Base-by-base conservation (phyloP, 2,888 invertebrate species). In the Andrena minutula region DNA sequence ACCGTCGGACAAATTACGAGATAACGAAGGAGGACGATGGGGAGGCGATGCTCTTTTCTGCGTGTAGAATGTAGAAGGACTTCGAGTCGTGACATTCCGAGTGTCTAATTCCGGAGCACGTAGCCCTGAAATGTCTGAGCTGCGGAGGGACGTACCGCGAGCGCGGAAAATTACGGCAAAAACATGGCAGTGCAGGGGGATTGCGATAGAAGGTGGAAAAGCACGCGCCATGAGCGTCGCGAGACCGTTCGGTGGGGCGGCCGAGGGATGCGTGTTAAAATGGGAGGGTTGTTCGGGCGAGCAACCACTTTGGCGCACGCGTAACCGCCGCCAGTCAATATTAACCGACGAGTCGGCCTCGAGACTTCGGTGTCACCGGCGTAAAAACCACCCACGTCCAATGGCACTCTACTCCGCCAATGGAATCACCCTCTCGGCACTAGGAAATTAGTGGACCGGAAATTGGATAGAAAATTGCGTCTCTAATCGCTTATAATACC, bases 281-380 rank as follows among this genome's bases (percentile, higher is more conserved):
- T 88, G 88, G 88, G 88, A 86, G 88, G 85, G 87, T 85, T 88
- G 88, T 88, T 86, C 87, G 81, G 86, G 82, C 80, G 70, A 79
- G 85, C 88, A 82, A 85, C 86, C 88, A 86, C 88, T 88, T 91
- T 91, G 90, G 92, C 93, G 93, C 92, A 93, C 91, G 92, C 93
- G 93, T 92, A 92, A 92, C 91, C 90, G 88, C 89, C 87, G 90
- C 91, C 89, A 92, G 92, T 93, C 93, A 89, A 92, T 93, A 93
- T 92, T 91, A 92, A 92, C 90, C 92, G 89, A 89, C 90, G 89
- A 86, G 82, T 84, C 81, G 69, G 78, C 83, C 80, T 79, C 83
- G 83, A 74, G 75, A 79, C 82, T 74, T 78, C 82, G 80, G 81
- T 86, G 84, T 86, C 80, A 76, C 75, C 53, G 63, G 78, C 79